Evolutionary conservation across 2,797 vertebrate species (phyloP).

Genomic region (Etheostoma nigrum): DNA sequence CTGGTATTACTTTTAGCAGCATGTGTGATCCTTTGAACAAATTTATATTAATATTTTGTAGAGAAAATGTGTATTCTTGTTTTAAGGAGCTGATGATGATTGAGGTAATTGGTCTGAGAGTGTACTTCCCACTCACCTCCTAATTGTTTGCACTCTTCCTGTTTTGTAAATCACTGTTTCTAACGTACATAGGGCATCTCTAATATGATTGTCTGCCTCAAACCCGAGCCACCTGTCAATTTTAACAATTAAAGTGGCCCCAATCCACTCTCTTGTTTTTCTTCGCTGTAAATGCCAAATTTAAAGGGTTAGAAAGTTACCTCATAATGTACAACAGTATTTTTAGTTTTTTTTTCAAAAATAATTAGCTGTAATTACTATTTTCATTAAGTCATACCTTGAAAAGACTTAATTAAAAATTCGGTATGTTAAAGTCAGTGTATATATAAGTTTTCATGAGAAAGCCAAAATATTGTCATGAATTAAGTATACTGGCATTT

Average conservation of each 20-base stretch:
- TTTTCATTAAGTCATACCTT: too few species aligned
- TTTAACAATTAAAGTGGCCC: constrained; percentile 78
- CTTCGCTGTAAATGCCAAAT: background rate
- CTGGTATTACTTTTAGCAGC: constrained; percentile 37
- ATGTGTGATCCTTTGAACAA: constrained; percentile 31
- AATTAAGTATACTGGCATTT: too few species aligned
- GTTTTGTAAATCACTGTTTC: constrained; percentile 65
- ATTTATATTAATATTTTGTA: constrained; percentile 52
- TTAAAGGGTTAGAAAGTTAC: background rate
- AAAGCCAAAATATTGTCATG: too few species aligned
- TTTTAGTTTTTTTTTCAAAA: background rate
- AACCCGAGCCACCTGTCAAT: constrained; percentile 55
- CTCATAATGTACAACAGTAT: background rate
- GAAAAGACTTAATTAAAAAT: too few species aligned
- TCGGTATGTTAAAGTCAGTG: too few species aligned
- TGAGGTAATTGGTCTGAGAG: constrained; percentile 8
- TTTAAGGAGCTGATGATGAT: constrained; percentile 43
- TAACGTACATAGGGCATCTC: constrained; percentile 48
- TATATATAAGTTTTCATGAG: too few species aligned
- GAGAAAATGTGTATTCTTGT: constrained; percentile 40
- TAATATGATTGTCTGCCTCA: constrained; percentile 54
- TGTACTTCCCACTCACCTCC: constrained; percentile 16
- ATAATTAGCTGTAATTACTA: background rate
- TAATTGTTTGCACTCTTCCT: constrained; percentile 59
- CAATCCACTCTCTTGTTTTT: constrained; percentile 25